phyloP scores from a whole-genome alignment of 2,113 vertebrate species.

The Donacobius atricapilla region DNA sequence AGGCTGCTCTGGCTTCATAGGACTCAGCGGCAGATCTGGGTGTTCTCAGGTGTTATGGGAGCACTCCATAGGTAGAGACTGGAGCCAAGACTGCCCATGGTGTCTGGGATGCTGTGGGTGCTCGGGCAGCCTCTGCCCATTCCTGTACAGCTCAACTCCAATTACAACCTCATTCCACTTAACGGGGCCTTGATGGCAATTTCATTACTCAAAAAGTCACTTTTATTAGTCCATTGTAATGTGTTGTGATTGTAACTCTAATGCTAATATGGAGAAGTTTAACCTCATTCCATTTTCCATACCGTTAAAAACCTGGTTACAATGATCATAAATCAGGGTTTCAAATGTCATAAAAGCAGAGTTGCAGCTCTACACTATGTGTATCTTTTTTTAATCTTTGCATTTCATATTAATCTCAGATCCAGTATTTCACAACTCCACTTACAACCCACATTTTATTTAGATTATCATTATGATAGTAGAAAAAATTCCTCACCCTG shows the following conservation, averaged over 20 bases:
- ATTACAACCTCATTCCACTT: constrained; percentile 61
- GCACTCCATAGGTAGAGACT: background rate
- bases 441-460: constrained; percentile 55
- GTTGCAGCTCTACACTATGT: background rate
- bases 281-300: constrained; percentile 68
- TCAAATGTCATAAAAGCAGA: constrained; percentile 57
- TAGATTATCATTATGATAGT: constrained; percentile 61
- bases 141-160: constrained; percentile 9
- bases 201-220: constrained; percentile 74
- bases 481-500: constrained; percentile 20
- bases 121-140: background rate
- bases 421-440: constrained; percentile 44
- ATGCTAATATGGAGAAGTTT: constrained; percentile 70
- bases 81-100: background rate
- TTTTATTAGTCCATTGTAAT: constrained; percentile 69
- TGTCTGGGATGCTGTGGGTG: background rate
- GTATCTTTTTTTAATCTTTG: background rate
- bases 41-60: rapidly evolving
- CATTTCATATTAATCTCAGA: constrained; percentile 61
- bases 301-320: constrained; percentile 65
- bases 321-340: constrained; percentile 68
- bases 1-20: background rate
- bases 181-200: constrained; percentile 63
- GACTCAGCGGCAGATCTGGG: rapidly evolving
- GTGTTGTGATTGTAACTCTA: constrained; percentile 70